Evolutionary conservation across 2,113 vertebrate genomes (phyloP), one percentile per base, ranked within the genome.

Genomic region (Diglossa brunneiventris): DNA sequence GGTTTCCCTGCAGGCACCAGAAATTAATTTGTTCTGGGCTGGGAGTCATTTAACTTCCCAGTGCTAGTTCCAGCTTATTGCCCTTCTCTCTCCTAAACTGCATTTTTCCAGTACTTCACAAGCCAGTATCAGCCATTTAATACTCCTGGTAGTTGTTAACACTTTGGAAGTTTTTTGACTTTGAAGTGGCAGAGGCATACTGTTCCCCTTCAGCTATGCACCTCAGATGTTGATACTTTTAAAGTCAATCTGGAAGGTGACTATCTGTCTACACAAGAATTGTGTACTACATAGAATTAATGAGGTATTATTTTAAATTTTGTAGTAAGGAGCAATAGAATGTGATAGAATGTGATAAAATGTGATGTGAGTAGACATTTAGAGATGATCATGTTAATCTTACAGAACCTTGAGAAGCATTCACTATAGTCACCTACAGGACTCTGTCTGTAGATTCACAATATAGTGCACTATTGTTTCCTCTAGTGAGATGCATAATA

Each of bases 11-110:
- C 2, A 2, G 86, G 69, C 80, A 56, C 52, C 8, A 86, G 81
- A 78, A 94, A 83, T 91, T 91, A 91, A 89, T 87, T 92, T 33
- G 22, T 92, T 77, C 56, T 95, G 64, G 37, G 9, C 9, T 75
- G 39, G n/a, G 44, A 84, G 81, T 77, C 14, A 31, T 89, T 91
- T 83, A 79, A 47, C 58, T 91, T 95, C 61, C 23, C 49, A 63
- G 22, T 59, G n/a, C 24, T 74, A 22, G 24, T 80, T 94, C 50
- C 49, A 75, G 23, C 2, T 81, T 87, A 81, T 76, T 93, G 46
- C 62, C 14, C 4, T 68, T 87, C 87, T 85, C 39, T 74, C 22
- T 89, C 47, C 52, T 55, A 72, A 78, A 11, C 44, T 41, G 47
- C 67, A 68, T 61, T 75, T 75, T 30, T 27, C 59, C 30, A 67